Evolutionary conservation across 2,797 vertebrate species (phyloP).

Genomic region (Gallinago solitaria): DNA sequence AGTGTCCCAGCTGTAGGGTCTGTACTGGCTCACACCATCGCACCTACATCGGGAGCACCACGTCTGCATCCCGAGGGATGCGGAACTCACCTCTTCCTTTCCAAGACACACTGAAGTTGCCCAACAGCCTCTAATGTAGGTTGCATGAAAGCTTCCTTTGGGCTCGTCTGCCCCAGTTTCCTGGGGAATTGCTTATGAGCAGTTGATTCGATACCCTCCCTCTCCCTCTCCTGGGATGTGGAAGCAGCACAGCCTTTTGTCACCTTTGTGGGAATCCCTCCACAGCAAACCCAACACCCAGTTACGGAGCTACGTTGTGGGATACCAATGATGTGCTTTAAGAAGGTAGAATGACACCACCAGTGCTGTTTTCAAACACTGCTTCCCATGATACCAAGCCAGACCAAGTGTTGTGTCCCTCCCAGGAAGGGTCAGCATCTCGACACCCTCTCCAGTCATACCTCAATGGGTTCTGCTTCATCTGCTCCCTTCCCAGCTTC

Average conservation of each 20-base stretch:
- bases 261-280: neutral
- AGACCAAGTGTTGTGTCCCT: neutral
- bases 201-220: too few relatives aligned
- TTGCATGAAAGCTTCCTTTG: neutral
- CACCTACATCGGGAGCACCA: neutral
- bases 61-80: neutral
- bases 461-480: neutral
- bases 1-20: neutral
- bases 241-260: neutral
- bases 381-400: neutral
- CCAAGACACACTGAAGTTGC: neutral
- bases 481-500: neutral
- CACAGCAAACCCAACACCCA: neutral
- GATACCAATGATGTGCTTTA: neutral
- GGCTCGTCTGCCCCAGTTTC: neutral
- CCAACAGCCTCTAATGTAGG: neutral
- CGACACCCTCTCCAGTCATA: neutral
- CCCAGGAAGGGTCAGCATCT: neutral
- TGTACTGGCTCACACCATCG: fast-evolving
- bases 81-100: neutral
- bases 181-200: neutral
- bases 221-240: neutral
- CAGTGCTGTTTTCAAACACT: neutral
- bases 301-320: neutral
- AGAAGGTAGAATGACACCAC: too few relatives aligned